Percentiles rank a stretch among this genome's conserved stretches.
Conservation (phyloP, 2,888 invertebrate genomes). For the Lasioglossum calceatum region DNA sequence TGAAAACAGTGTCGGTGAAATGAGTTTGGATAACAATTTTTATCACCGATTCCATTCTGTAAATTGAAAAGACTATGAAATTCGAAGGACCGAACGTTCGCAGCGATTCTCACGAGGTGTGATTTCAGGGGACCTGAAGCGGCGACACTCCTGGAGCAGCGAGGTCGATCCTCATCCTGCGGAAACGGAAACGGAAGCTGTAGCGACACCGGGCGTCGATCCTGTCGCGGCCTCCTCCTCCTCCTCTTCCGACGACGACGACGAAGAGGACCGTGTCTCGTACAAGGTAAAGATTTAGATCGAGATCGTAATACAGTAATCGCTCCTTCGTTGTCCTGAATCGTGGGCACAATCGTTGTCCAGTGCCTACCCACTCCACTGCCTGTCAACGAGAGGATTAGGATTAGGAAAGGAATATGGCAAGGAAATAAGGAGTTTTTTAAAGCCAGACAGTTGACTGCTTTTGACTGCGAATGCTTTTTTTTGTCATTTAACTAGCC, state of each 20-base stretch:
- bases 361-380: no score
- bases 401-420: no score
- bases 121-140: slow-evolving; percentile 78
- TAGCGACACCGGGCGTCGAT: slow-evolving; percentile 60
- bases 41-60: no score
- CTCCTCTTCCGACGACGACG: slow-evolving; percentile 5
- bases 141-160: slow-evolving; percentile 79
- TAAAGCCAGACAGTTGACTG: no score
- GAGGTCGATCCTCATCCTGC: slow-evolving; percentile 73
- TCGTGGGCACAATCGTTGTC: no score
- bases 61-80: not conserved
- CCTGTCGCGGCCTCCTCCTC: slow-evolving; percentile 52
- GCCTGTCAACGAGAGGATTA: no score
- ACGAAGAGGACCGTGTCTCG: slow-evolving; percentile 72
- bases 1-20: no score
- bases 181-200: slow-evolving; percentile 68
- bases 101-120: not conserved
- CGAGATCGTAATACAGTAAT: not conserved
- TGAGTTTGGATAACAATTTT: no score
- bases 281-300: slow-evolving; percentile 70
- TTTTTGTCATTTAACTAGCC: no score
- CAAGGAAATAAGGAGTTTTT: no score
- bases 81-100: not conserved
- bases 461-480: no score
- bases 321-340: no score